Conservation (phyloP, 2,888 invertebrate genomes). For the Apodemia hepburni region DNA sequence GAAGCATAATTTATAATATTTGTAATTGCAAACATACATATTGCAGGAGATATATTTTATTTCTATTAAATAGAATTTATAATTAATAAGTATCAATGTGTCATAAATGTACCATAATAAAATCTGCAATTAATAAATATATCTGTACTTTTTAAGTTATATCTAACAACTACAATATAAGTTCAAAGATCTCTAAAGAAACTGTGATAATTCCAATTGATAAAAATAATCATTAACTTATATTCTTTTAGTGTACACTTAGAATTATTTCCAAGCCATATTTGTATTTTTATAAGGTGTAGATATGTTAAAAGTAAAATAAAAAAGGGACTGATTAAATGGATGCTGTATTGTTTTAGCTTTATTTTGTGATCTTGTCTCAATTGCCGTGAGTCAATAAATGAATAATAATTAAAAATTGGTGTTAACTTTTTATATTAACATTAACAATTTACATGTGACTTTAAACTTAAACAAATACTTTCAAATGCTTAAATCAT, state of each 20-base stretch:
- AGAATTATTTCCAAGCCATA: slow-evolving; percentile 50
- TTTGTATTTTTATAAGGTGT: slow-evolving; percentile 43
- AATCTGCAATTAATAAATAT: slow-evolving; percentile 26
- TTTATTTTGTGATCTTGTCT: slow-evolving; percentile 12
- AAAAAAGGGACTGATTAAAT: slow-evolving; percentile 56
- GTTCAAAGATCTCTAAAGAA: slow-evolving; percentile 75
- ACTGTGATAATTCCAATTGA: slow-evolving; percentile 77
- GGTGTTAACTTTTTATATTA: not conserved
- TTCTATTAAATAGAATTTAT: not conserved
- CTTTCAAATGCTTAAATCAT: not conserved
- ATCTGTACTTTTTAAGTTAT: slow-evolving; percentile 39
- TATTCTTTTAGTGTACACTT: slow-evolving; percentile 44
- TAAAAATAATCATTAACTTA: slow-evolving; percentile 70
- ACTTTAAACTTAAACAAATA: not conserved
- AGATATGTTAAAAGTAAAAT: slow-evolving; percentile 38
- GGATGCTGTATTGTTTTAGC: slow-evolving; percentile 44
- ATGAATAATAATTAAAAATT: slow-evolving; percentile 10
- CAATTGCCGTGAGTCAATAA: not conserved
- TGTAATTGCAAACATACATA: not conserved
- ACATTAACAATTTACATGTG: not conserved
- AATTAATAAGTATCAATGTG: slow-evolving; percentile 15
- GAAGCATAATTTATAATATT: slow-evolving; percentile 3
- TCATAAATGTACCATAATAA: slow-evolving; percentile 20
- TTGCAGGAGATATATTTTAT: not conserved
- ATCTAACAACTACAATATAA: slow-evolving; percentile 67